Base-by-base conservation (phyloP, 2,797 vertebrate genomes). In the Pangasius macronema region DNA sequence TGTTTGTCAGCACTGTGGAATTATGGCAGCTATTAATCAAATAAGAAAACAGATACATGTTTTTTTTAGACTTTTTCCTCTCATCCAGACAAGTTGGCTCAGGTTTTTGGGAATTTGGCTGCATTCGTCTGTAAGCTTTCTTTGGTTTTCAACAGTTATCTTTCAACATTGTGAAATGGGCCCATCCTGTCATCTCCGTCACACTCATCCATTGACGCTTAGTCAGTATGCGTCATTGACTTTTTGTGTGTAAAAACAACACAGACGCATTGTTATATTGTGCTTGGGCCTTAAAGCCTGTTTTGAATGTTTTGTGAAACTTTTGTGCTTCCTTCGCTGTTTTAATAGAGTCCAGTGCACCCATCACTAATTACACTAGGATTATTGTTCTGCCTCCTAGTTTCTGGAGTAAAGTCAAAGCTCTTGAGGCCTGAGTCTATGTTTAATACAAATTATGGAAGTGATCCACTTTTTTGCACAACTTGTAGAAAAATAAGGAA, bases 401-500 rank as follows among this genome's bases (percentile, higher is more conserved):
- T 81, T 81, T 7, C 57, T 61, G 77, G 33, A 24, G 51, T 55
- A 20, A 57, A 57, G 9, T 24, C 30, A 36, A 51, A 87, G 5
- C 22, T 53, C 18, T 33, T 42, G 33, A 83, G 3, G 4, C 39
- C 3, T 36, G 33, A 49, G 82, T 79, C 63, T 77, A 5, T 49
- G 7, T 81, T 36, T 85, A 55, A 59, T 70, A 36, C 27, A 22
- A 30, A 22, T 82, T 85, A 49, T 75, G 42, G 76, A 85, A 85
- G 83, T 85, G 73, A 80, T 85, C 39, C 36, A n/a, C 39, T 61
- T 61, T 61, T 73, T 49, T 85, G 16, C 10, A 27, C 10, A 18
- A 65, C 46, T 57, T 42, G 57, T n/a, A 49, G 16, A 46, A 42
- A 49, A 89, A 82, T 86, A 85, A 68, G 82, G 53, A 87, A 75